A percentile compares a stretch with the other conserved stretches of the same genome.
Conservation (phyloP, 2,113 vertebrate genomes). For the Colius striatus region DNA sequence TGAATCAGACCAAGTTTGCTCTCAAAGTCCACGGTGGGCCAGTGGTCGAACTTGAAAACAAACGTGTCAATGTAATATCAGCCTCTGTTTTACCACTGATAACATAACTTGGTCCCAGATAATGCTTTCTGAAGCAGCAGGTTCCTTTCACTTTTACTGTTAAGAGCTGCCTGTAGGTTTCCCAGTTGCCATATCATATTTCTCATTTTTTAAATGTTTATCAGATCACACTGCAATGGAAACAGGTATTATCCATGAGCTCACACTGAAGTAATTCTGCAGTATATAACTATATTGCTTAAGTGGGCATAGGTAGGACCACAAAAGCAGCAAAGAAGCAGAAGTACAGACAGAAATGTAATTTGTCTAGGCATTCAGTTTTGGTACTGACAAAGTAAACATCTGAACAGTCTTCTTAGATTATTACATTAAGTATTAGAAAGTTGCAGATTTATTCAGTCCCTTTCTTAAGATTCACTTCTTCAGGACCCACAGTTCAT, state of each 20-base stretch:
- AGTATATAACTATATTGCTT: background rate
- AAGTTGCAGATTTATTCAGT: background rate
- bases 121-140: background rate
- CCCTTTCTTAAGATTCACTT: background rate
- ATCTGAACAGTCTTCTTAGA: background rate
- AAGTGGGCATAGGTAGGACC: background rate
- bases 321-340: background rate
- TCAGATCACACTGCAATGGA: background rate
- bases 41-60: background rate
- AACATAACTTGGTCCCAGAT: background rate
- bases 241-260: background rate
- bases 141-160: background rate
- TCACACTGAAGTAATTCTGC: background rate
- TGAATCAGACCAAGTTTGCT: background rate
- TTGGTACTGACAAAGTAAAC: background rate
- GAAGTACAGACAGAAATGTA: background rate
- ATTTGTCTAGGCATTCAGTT: background rate
- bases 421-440: background rate
- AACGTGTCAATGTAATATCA: background rate
- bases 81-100: background rate
- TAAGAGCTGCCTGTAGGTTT: background rate
- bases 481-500: background rate
- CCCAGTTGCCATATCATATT: background rate
- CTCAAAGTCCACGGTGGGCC: background rate
- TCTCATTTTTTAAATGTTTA: background rate